Base-by-base conservation (phyloP, 2,888 invertebrate genomes). In the Acrocera orbiculus region DNA sequence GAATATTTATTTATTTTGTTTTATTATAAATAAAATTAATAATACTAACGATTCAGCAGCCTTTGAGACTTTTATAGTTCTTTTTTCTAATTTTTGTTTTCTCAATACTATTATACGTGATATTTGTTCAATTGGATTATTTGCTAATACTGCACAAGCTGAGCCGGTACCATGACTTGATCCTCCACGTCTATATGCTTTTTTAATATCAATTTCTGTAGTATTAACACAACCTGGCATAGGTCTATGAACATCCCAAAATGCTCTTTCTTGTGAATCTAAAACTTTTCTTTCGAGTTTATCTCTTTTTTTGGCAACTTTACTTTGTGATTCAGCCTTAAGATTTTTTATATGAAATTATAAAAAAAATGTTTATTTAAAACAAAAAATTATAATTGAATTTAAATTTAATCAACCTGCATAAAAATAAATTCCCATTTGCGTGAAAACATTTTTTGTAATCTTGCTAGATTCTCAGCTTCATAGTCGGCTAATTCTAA, bases 381-480 rank as follows among this genome's bases (percentile, higher is more conserved):
- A n/a, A 22, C 9, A 5, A 4, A 22, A 25, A 24, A 25, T n/a
- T 32, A 10, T 24, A 5, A 8, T 4, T 15, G 2, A 4, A 11
- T 5, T 10, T 5, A 13, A 9, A 6, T 23, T 2, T n/a, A 20
- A 36, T 35, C 36, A 27, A 56, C 98, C 64, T 98, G 98, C 95
- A 98, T 95, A 61, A 93, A 96, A 50, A 98, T 96, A 57, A 98
- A 96, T 64, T 98, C 98, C 98, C 98, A 98, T 59, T 98, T 96
- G 36, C 96, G 67, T 11, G 90, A 90, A 63, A 98, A 96, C 87
- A 96, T 93, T 64, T 96, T 96, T 66, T 99, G 98, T 29, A 98
- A 65, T 34, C 92, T 69, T 2, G 96, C 95, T 41, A 98, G 65
- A 50, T 95, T 96, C 60, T 99, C 98, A 2, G 96, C 95, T 57